These are phyloP conservation scores for Pogonomyrmex californicus DNA, from an alignment of 1,140 invertebrate genomes.

Conservation along the genomic window DNA sequence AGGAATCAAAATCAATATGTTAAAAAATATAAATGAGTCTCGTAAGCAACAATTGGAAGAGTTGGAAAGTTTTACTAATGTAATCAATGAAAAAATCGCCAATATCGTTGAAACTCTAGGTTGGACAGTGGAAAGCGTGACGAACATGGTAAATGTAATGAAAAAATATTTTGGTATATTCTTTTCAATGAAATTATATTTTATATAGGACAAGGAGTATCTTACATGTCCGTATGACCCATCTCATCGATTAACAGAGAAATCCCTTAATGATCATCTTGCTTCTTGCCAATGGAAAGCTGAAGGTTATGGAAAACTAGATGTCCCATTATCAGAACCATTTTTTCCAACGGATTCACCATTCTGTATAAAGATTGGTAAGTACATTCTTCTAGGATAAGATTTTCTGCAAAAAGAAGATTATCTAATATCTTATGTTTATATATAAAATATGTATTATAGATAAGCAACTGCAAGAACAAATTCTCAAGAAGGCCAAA, in stretches of 20 bases:
- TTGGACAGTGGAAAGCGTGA: slow-evolving; percentile 73
- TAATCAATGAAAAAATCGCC: slow-evolving; percentile 66
- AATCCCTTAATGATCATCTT: slow-evolving; percentile 84
- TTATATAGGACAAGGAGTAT: slow-evolving; percentile 69
- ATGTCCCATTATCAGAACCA: slow-evolving; percentile 85
- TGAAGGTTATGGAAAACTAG: slow-evolving; percentile 85
- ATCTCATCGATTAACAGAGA: slow-evolving; percentile 84
- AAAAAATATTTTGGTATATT: too few species aligned
- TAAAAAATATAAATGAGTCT: slow-evolving; percentile 23
- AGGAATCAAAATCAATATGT: slow-evolving; percentile 37
- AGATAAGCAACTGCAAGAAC: slow-evolving; percentile 85
- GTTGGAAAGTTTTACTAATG: slow-evolving; percentile 67
- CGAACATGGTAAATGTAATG: slow-evolving; percentile 67
- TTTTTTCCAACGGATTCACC: slow-evolving; percentile 62
- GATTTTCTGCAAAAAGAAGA: too few species aligned
- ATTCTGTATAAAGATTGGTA: slow-evolving; percentile 83
- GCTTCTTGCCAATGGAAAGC: slow-evolving; percentile 85
- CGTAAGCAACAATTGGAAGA: slow-evolving; percentile 66
- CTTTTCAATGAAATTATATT: slow-evolving; percentile 11
- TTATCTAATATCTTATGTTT: neutral
- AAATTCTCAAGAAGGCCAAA: slow-evolving; percentile 82
- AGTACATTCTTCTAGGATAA: slow-evolving; percentile 36
- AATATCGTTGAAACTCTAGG: slow-evolving; percentile 59
- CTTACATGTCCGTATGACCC: slow-evolving; percentile 85
- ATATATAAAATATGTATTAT: slow-evolving; percentile 66